Conservation (phyloP, 2,113 vertebrate species). For the Gymnorhina tibicen region DNA sequence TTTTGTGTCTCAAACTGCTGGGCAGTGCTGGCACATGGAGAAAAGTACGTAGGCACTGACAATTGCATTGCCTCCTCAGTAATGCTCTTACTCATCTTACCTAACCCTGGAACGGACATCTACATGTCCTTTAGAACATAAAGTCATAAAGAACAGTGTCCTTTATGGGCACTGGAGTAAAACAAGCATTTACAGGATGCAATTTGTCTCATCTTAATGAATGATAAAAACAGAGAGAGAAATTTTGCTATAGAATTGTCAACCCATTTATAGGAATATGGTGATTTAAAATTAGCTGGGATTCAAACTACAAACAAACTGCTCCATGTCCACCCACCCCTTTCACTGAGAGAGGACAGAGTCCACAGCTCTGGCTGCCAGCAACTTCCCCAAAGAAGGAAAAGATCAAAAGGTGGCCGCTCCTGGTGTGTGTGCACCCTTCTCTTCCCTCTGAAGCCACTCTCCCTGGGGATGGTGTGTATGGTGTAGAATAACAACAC, state of each 20-base stretch:
- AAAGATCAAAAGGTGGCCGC: neutral
- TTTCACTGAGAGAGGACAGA: no score
- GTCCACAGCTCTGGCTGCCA: neutral
- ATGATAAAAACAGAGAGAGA: neutral
- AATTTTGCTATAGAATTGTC: neutral
- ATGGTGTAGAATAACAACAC: neutral
- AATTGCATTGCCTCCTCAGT: neutral
- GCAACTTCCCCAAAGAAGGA: neutral
- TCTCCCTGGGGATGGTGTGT: accelerated
- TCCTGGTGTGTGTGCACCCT: accelerated
- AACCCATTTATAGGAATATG: neutral
- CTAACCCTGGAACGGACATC: neutral
- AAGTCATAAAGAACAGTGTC: neutral
- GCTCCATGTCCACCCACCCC: accelerated
- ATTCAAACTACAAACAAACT: neutral
- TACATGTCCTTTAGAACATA: neutral
- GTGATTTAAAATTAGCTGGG: neutral
- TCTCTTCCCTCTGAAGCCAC: neutral
- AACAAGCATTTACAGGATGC: neutral
- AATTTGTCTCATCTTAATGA: neutral
- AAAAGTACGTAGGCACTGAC: neutral
- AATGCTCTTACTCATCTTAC: neutral
- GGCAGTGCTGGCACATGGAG: neutral
- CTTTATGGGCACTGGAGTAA: neutral
- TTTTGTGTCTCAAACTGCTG: neutral